Base-by-base conservation (phyloP, 2,113 vertebrate genomes). In the Apodemus speciosus region DNA sequence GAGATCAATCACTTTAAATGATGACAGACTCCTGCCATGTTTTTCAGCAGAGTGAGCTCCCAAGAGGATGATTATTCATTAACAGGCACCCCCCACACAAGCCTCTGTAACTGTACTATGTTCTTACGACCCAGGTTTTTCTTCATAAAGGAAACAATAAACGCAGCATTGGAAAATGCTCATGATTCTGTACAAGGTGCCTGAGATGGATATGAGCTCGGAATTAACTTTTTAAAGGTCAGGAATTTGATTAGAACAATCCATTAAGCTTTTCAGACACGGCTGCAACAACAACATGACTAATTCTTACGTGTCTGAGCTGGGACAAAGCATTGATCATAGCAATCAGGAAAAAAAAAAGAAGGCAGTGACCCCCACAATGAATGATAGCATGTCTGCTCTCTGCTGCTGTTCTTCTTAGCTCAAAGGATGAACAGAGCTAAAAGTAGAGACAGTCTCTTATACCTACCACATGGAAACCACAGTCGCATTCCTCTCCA, bases 401-500 rank as follows among this genome's bases (percentile, higher is more conserved):
- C 35, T 4, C 27, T 27, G 20, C 20, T 7, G 43, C 35, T n/a
- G 1, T 13, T 49, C 43, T 7, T 66, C 40, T 88, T 64, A 75
- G 64, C 72, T 77, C 71, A n/a, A 27, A 38, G 62, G 38, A 64
- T 51, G 66, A 79, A 27, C 18, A 18, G 0, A n/a, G 73, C 88
- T 30, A 40, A 81, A 49, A n/a, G 56, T 46, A 43, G 83, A 68
- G 87, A 97, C 46, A 14, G 85, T 23, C 46, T 93, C 90, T 79
- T 64, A 90, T 40, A 96, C 99, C 98, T 98, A 99, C 99, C 95
- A 98, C 97, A 97, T 99, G 98, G n/a, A 98, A 98, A 69, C 99
- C 99, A 0, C 99, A 99, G 85, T 99, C 99, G 23, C 99, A 99
- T 95, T 99, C 99, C 97, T 99, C 99, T 95, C 99, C 99, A 72